phyloP scores from a whole-genome alignment of 2,888 invertebrate species.

The Steinernema scapterisci region DNA sequence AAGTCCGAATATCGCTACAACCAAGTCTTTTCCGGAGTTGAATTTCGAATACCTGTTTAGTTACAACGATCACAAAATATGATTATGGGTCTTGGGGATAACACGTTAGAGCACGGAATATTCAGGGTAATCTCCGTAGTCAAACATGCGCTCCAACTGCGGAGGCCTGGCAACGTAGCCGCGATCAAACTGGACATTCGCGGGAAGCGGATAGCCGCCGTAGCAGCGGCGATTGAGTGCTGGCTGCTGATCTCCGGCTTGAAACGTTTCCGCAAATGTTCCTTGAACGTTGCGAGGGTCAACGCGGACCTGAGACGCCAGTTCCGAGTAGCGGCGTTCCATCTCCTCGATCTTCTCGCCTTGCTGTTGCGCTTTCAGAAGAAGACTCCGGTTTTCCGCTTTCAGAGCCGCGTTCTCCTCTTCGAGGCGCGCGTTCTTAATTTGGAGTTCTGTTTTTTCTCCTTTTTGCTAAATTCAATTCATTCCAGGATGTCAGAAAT shows the following conservation, averaged over 20 bases:
- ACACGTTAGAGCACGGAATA: too few species aligned
- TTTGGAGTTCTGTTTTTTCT: too few species aligned
- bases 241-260: neutral
- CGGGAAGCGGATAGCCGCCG: neutral
- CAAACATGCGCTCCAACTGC: too few species aligned
- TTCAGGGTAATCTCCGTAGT: too few species aligned
- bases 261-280: neutral
- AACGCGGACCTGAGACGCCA: neutral
- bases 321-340: neutral
- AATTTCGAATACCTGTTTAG: too few species aligned
- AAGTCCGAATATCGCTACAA: too few species aligned
- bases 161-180: too few species aligned
- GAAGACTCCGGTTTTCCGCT: neutral
- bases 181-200: neutral
- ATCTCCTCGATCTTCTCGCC: neutral
- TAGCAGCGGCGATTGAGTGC: neutral
- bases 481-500: neutral
- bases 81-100: too few species aligned
- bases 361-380: conserved; percentile 4
- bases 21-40: too few species aligned
- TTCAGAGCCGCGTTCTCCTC: neutral
- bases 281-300: neutral
- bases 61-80: too few species aligned
- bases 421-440: neutral
- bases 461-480: neutral